Conservation (phyloP, 2,888 invertebrate genomes). For the Plebejus argus region DNA sequence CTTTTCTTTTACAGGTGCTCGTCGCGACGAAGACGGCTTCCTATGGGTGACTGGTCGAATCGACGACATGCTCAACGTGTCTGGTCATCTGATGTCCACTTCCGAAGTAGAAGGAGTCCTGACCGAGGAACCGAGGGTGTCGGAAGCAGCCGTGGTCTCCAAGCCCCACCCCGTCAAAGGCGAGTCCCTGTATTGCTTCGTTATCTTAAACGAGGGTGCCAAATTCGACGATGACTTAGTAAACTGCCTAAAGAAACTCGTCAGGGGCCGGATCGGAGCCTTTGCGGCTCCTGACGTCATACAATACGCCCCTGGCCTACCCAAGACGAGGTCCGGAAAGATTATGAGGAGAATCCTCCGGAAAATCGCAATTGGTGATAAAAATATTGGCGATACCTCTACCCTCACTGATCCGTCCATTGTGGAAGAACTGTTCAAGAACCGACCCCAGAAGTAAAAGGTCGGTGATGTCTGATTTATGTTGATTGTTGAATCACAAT, state of each 20-base stretch:
- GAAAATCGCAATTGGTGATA: conserved; percentile 94
- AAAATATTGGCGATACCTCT: conserved; percentile 94
- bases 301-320: conserved; percentile 95
- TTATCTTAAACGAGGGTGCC: conserved; percentile 91
- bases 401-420: conserved; percentile 96
- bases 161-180: conserved; percentile 97
- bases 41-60: conserved; percentile 98
- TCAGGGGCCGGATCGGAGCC: conserved; percentile 95
- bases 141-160: conserved; percentile 98
- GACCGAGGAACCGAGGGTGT: conserved; percentile 87
- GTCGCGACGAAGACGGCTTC: conserved; percentile 95
- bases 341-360: conserved; percentile 97
- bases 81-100: conserved; percentile 98
- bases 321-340: conserved; percentile 98
- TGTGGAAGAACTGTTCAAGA: conserved; percentile 89
- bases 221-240: conserved; percentile 86
- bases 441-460: conserved; percentile 76
- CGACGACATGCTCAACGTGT: conserved; percentile 99
- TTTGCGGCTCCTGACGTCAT: conserved; percentile 97
- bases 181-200: conserved; percentile 97
- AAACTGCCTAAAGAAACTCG: conserved; percentile 87
- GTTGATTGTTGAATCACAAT: not conserved
- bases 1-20: conserved; percentile 84
- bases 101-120: conserved; percentile 94
- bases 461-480: not conserved